Evolutionary conservation across 37 sponge, comb jelly and placozoan species (phyloP).

Genomic region (Bolinopsis microptera): DNA sequence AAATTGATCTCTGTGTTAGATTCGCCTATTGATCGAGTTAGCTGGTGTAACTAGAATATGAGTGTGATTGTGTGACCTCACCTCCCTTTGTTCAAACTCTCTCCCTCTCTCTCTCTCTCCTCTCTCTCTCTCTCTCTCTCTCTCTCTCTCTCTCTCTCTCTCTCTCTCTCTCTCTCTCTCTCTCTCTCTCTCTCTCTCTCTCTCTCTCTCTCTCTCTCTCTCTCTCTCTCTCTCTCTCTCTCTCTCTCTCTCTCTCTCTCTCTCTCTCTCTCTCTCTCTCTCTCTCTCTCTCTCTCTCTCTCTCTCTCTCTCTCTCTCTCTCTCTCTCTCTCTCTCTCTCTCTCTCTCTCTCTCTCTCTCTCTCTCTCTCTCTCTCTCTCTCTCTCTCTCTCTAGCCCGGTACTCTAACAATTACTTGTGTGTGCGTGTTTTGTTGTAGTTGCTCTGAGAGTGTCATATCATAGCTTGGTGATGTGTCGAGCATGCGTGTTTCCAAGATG

Average conservation of each 20-base stretch:
- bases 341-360: not conserved
- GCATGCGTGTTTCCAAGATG: too few relatives aligned
- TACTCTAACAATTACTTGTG: too few relatives aligned
- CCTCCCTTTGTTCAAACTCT: too few relatives aligned
- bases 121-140: conserved; percentile 7
- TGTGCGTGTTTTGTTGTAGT: too few relatives aligned
- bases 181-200: not conserved
- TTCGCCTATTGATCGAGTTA: too few relatives aligned
- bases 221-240: not conserved
- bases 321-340: not conserved
- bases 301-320: not conserved
- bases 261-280: not conserved
- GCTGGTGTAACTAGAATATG: too few relatives aligned
- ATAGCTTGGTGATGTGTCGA: too few relatives aligned
- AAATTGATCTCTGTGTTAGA: too few relatives aligned
- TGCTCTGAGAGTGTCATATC: too few relatives aligned
- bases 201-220: not conserved
- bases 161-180: not conserved
- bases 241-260: not conserved
- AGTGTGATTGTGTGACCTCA: too few relatives aligned
- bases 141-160: not conserved
- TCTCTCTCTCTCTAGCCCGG: too few relatives aligned
- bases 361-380: not conserved
- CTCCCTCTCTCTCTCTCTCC: too few relatives aligned
- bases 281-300: not conserved